Conservation (phyloP, 2,113 vertebrate species). For the Columbina picui region DNA sequence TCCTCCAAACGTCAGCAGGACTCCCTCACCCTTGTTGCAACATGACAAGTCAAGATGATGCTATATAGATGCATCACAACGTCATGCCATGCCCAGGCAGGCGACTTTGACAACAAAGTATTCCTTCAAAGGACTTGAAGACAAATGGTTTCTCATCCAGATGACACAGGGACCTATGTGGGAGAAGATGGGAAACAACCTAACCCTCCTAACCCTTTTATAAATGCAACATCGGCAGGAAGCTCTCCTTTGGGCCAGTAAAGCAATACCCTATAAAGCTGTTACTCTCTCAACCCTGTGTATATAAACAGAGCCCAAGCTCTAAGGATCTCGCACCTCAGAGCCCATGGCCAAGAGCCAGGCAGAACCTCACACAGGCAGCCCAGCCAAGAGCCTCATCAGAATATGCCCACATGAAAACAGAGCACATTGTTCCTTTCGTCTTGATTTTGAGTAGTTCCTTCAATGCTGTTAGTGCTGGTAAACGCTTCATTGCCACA, state of each 20-base stretch:
- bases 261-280: not conserved
- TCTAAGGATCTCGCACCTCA: not conserved
- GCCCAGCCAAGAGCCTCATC: not conserved
- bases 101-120: not conserved
- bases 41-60: rapidly evolving
- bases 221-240: not conserved
- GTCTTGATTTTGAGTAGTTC: not conserved
- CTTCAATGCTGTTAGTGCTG: not conserved
- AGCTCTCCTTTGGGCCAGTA: not conserved
- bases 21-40: not conserved
- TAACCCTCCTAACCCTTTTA: not conserved
- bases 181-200: not conserved
- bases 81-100: rapidly evolving
- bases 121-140: not conserved
- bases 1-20: not conserved
- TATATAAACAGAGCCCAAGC: not conserved
- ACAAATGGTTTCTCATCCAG: not conserved
- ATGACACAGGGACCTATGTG: rapidly evolving
- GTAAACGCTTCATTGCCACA: conserved; percentile 80
- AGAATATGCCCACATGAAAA: not conserved
- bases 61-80: not conserved
- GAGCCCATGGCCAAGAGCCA: not conserved
- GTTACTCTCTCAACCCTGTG: rapidly evolving
- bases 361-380: not conserved
- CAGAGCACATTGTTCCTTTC: not conserved